phyloP scores from a whole-genome alignment of 2,888 invertebrate genomes.

The Cantharis flavilabris region DNA sequence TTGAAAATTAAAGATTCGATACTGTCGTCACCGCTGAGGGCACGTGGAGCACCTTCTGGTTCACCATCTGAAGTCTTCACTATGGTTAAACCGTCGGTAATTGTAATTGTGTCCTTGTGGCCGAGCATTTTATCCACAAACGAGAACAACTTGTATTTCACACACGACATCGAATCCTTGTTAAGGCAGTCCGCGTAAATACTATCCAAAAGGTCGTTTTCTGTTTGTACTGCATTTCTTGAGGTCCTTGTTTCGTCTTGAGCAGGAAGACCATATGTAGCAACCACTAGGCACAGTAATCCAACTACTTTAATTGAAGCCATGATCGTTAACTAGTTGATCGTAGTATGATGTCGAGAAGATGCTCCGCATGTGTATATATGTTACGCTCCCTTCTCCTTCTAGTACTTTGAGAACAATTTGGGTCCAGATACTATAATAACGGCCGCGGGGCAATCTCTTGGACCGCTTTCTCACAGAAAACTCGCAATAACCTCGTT shows the following conservation, averaged over 20 bases:
- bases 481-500: conserved; percentile 54
- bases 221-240: conserved; percentile 66
- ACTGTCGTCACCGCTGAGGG: conserved; percentile 67
- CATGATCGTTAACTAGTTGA: conserved; percentile 47
- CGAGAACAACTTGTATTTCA: conserved; percentile 85
- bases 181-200: conserved; percentile 78
- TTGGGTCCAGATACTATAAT: conserved; percentile 55
- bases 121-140: conserved; percentile 85
- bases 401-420: conserved; percentile 50
- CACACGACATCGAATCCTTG: conserved; percentile 83
- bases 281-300: conserved; percentile 60
- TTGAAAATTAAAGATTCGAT: conserved; percentile 68
- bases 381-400: conserved; percentile 53
- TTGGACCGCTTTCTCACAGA: conserved; percentile 58
- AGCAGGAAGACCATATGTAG: conserved; percentile 68
- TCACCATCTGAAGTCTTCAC: conserved; percentile 72
- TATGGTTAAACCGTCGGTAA: conserved; percentile 83
- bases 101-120: conserved; percentile 77
- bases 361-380: conserved; percentile 52
- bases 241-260: conserved; percentile 63
- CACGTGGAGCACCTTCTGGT: conserved; percentile 77
- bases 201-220: conserved; percentile 79
- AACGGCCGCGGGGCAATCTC: conserved; percentile 54
- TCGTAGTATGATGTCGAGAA: conserved; percentile 50
- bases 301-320: conserved; percentile 59